Evolutionary conservation across 1,140 invertebrate genomes (phyloP).

Genomic region (Phthorimaea operculella): DNA sequence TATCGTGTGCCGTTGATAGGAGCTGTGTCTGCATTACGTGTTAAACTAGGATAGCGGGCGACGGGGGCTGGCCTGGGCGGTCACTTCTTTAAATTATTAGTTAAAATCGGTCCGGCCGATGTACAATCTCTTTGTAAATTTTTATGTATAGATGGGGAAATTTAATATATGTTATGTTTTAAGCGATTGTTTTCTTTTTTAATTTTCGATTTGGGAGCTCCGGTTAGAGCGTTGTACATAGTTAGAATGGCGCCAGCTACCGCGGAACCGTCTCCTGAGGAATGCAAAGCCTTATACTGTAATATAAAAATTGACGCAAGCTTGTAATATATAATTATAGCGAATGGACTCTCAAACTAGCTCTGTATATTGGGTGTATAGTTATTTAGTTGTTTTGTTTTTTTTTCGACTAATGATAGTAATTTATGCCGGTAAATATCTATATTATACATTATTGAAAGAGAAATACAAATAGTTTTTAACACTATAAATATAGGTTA

Average conservation of each 20-base stretch:
- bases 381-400: constrained; percentile 55
- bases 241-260: constrained; percentile 16
- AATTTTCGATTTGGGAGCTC: constrained; percentile 36
- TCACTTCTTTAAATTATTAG: constrained; percentile 46
- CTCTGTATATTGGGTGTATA: constrained; percentile 67
- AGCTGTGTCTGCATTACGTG: constrained; percentile 28
- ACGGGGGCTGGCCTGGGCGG: constrained; percentile 16
- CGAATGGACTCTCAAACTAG: constrained; percentile 51
- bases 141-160: constrained; percentile 64
- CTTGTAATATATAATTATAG: constrained; percentile 62
- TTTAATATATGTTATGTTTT: constrained; percentile 61
- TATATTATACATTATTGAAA: constrained; percentile 57
- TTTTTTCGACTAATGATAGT: constrained; percentile 63
- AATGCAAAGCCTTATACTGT: constrained; percentile 55
- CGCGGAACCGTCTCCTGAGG: constrained; percentile 27
- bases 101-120: constrained; percentile 35
- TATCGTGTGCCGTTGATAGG: constrained; percentile 46
- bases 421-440: constrained; percentile 64
- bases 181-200: constrained; percentile 47
- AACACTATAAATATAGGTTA: constrained; percentile 65
- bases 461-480: constrained; percentile 62
- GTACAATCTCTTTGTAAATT: constrained; percentile 60
- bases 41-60: constrained; percentile 22
- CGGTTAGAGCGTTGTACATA: constrained; percentile 41
- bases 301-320: constrained; percentile 52